These are phyloP conservation scores for Hemithea aestivaria DNA, from an alignment of 2,888 invertebrate genomes.

Conservation along the genomic window DNA sequence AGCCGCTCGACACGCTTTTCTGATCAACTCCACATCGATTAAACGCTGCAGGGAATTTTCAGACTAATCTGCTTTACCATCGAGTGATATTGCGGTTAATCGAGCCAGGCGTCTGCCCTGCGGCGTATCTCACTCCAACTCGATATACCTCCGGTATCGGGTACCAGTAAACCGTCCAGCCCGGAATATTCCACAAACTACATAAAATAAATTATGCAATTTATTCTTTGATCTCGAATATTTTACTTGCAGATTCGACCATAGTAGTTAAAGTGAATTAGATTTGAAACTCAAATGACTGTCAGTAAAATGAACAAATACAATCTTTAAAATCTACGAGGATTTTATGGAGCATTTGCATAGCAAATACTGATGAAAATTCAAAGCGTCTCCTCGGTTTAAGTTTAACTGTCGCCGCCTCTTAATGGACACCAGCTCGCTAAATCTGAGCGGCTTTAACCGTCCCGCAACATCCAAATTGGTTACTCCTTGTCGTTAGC, in stretches of 20 bases:
- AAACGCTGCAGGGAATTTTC: constrained; percentile 26
- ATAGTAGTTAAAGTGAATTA: constrained; percentile 13
- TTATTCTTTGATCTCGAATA: background rate
- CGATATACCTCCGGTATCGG: background rate
- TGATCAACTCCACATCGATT: constrained; percentile 47
- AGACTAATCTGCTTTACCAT: constrained; percentile 23
- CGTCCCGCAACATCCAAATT: constrained; percentile 51
- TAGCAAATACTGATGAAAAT: constrained; percentile 50
- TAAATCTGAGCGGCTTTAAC: constrained; percentile 51
- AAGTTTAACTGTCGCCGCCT: constrained; percentile 48
- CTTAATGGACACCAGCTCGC: constrained; percentile 50
- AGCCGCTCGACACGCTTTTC: constrained; percentile 37
- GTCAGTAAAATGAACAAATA: constrained; percentile 25
- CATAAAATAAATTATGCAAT: background rate
- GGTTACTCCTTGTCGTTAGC: constrained; percentile 50
- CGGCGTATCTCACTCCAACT: constrained; percentile 4
- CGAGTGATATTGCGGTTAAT: constrained; percentile 21
- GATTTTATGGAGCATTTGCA: constrained; percentile 41
- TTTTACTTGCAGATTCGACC: constrained; percentile 11
- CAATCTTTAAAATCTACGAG: constrained; percentile 35
- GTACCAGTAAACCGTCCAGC: background rate
- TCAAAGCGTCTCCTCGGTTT: constrained; percentile 44
- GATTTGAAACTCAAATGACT: constrained; percentile 15
- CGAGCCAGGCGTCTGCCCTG: constrained; percentile 7
- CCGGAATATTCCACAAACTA: too few species aligned